Evolutionary conservation across 2,797 vertebrate species (phyloP), one percentile per base, ranked within the genome.

Genomic region (Austrolebias charrua): DNA sequence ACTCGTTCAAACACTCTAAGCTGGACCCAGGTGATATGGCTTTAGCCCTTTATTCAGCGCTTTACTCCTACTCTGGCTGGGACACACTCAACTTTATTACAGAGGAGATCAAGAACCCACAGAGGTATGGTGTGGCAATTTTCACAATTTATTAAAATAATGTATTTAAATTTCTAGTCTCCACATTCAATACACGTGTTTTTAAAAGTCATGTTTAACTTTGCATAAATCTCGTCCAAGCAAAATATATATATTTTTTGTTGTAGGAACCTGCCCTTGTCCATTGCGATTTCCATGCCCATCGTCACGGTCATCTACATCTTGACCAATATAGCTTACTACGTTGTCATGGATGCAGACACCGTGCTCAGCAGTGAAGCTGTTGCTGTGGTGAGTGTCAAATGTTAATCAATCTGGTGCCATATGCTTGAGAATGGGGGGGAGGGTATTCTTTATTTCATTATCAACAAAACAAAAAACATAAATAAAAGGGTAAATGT

Each of bases 41-140:
- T 6, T 63, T 95, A 67, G 93, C 92, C 16, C 83, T 95, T 35
- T 95, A 95, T 16, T 88, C 93, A 2, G 94, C 94, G 0, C 86
- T 95, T 0, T 95, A 94, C 72, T 93, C 94, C 3, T 95, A 94
- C 79, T 94, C 94, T 0, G 94, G 94, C 50, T 95, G 94, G 94
- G 94, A 95, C 70, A 94, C 93, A 0, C 90, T 95, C 49, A 95
- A 95, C 89, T 95, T 92, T 76, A 92, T 95, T 72, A 95, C 94
- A 5, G 94, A 95, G 82, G 94, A 95, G 85, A 89, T 95, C 73
- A 92, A 93, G 79, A 88, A 94, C 75, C 93, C 93, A 53, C 88
- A 94, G 68, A 93, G 92, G 94, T 94, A 71, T 0, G 8, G 1
- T 49, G 35, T 42, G 33, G 2, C 2, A 14, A 55, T 76, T 74